Percentiles rank a stretch among this genome's conserved stretches.
Evolutionary conservation across 1,140 invertebrate genomes (phyloP).

Genomic region (Phymorhynchus buccinoides): DNA sequence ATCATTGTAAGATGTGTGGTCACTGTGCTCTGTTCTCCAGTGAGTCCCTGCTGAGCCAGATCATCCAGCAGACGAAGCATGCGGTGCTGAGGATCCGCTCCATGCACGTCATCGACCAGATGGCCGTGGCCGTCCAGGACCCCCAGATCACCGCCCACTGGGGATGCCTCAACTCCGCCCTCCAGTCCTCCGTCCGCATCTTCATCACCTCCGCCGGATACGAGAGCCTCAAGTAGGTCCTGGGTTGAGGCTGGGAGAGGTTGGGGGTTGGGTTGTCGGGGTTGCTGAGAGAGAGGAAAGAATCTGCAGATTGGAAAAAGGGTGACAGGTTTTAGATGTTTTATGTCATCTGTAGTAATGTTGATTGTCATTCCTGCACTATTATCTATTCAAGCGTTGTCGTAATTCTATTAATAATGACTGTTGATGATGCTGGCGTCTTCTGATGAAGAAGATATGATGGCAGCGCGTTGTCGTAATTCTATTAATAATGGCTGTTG

Average conservation of each 20-base stretch:
- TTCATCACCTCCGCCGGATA: conserved; percentile 90
- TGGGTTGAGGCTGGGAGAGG: no score
- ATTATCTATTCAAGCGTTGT: no score
- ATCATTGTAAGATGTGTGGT: background rate
- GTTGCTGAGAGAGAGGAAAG: background rate
- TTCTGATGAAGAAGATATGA: no score
- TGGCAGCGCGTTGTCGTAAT: no score
- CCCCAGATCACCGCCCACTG: conserved; percentile 95
- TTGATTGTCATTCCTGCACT: no score
- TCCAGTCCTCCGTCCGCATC: conserved; percentile 90
- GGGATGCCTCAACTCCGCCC: conserved; percentile 81
- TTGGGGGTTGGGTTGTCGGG: background rate
- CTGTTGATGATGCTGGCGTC: no score
- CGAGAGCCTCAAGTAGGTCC: conserved; percentile 71
- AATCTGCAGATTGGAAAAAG: background rate
- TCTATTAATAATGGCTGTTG: no score
- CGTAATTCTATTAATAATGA: no score
- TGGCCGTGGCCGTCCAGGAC: conserved; percentile 93
- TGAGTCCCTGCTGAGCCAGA: conserved; percentile 92
- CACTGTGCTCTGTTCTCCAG: conserved; percentile 69
- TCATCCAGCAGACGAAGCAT: conserved; percentile 96
- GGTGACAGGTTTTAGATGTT: no score
- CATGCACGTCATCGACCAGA: conserved; percentile 86
- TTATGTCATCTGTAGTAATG: no score
- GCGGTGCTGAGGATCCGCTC: conserved; percentile 87